Conservation (phyloP, 2,888 invertebrate genomes). For the Dione juno region DNA sequence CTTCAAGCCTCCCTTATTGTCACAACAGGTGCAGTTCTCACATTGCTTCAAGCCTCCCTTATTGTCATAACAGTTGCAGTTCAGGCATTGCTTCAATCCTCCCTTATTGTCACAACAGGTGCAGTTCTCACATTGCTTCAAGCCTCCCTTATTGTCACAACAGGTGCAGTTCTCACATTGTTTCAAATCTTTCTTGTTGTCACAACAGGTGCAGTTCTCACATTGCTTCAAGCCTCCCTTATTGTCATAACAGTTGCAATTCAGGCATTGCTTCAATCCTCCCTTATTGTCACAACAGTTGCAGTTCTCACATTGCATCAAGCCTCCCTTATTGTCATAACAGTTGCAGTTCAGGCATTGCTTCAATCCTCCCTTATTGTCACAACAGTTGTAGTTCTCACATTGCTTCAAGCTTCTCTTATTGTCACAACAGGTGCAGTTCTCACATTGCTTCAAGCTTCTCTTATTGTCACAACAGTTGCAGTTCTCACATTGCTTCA, state of each 20-base stretch:
- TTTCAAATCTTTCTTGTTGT: neutral
- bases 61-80: neutral
- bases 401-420: neutral
- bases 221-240: too few relatives aligned
- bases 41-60: neutral
- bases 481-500: too few relatives aligned
- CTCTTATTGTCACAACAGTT: neutral
- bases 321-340: neutral
- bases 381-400: neutral
- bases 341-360: neutral
- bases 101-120: neutral
- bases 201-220: neutral
- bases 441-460: neutral
- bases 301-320: neutral
- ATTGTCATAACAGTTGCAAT: neutral
- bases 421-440: neutral
- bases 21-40: too few relatives aligned
- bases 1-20: neutral
- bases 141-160: neutral
- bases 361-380: too few relatives aligned
- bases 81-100: too few relatives aligned
- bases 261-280: neutral
- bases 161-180: conserved; percentile 3
- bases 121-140: neutral
- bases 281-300: neutral